Evolutionary conservation across 1,140 invertebrate species (phyloP), one percentile per base, ranked within the genome.

Genomic region (Dreissena rostriformis): DNA sequence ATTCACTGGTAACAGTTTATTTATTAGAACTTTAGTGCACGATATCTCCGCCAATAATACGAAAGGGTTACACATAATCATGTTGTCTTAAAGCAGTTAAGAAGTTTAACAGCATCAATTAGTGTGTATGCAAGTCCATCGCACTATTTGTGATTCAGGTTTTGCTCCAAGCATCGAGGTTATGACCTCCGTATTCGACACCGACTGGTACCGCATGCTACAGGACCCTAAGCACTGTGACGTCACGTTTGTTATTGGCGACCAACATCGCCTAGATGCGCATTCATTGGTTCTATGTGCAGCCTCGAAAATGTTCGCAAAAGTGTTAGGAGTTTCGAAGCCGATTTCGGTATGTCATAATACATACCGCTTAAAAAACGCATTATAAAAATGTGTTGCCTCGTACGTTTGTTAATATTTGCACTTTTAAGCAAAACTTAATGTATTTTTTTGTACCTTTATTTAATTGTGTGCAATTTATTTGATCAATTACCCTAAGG

Each of bases 151-250:
- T 53, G 72, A 83, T 78, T 52, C 52, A 92, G 92, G 90, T 4
- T 87, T 87, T 61, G 91, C 91, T 0, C 92, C 92, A 1, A 88
- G 83, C 86, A 88, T 92, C 28, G 91, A 92, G 65, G 85, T 92
- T 4, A 79, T 87, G 55, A 91, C 91, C 8, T 91, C 91, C 8
- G 84, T 66, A 15, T 91, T 91, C 86, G 90, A 86, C 26, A 88
- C 90, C 17, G 83, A 92, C 53, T 92, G 91, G 90, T 80, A 87
- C 39, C 79, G 84, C 53, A 84, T 87, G 66, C 73, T 92, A 24
- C 78, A 91, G 65, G 86, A 89, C 67, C 89, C 91, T 6, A 86
- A 84, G 22, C 84, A 89, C 66, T 55, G 87, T 67, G 92, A 92
- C 72, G 89, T 92, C 22, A 89, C 86, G 22, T 91, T 92, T 78